Evolutionary conservation across 2,797 vertebrate genomes (phyloP), one percentile per base, ranked within the genome.

Genomic region (Rhynchotus rufescens): DNA sequence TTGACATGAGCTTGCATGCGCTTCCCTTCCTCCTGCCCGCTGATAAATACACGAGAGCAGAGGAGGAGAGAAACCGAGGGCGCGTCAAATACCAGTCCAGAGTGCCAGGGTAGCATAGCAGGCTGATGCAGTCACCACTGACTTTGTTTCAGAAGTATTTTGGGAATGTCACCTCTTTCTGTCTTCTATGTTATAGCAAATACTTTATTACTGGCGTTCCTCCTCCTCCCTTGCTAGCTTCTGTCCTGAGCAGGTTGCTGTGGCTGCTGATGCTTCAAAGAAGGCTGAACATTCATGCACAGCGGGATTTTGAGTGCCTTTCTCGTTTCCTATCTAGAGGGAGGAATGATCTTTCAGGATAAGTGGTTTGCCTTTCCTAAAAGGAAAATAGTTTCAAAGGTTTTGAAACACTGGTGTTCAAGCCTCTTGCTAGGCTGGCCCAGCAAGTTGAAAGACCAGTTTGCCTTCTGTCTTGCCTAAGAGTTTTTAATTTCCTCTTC

Each of bases 391-490:
- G 5, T 69, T 85, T 83, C 72, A 59, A 88, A 88, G 6, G 10
- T 88, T 45, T 80, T 66, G 59, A 47, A 79, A 25, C 36, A 32
- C 16, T 56, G 42, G 2, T 15, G 47, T 61, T 72, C 45, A n/a
- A 76, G 51, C 56, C 82, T 89, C 54, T 87, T 56, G 42, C 30
- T 88, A 73, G 83, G 44, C 56, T 93, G 92, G 90, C 28, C 16
- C 22, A 81, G 61, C 67, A 94, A 88, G 69, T 38, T 69, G 93
- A 82, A 90, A 79, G 59, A 93, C 84, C 78, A 89, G 88, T 93
- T 92, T 93, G n/a, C 56, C 49, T 90, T 52, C 76, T 60, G 42
- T 68, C 47, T 76, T 74, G n/a, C 74, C 40, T 72, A 45, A 17
- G 17, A 67, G 71, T 77, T 94, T 89, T 74, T 30, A 45, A 77